Evolutionary conservation across 2,797 vertebrate genomes (phyloP), one percentile per base, ranked within the genome.

Genomic region (Toxotes lorentzi): DNA sequence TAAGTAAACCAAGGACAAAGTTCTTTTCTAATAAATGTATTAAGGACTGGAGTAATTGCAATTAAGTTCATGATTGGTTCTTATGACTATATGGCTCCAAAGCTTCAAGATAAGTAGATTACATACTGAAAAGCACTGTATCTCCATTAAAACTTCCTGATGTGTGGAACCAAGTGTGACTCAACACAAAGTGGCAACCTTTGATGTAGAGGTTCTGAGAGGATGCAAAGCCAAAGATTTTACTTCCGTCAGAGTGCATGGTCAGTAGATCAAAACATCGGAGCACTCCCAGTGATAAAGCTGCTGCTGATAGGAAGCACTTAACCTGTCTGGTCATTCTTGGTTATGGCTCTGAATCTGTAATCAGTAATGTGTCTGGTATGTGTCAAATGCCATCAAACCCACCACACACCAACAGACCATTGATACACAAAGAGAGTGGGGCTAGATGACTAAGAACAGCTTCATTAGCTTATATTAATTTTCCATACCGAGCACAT

Each of bases 261-360:
- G 51, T n/a, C 48, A 8, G 43, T 14, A 86, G 89, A 94, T 94
- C 89, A 95, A 93, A 94, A 88, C 85, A 71, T 76, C 64, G 27
- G 58, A 86, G 80, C 81, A 68, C 86, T 61, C 38, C 19, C 11
- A 7, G 73, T 78, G 93, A 94, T 92, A 92, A 90, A 86, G 82
- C 85, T 78, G 73, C 79, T 84, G 90, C 88, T 93, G 93, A 94
- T 90, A 92, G 88, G 83, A 87, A 80, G 83, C 91, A 91, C 91
- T 95, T 92, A 89, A 90, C 87, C 81, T 89, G 92, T 92, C 93
- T 90, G 83, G 60, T 88, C 78, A 53, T 81, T 90, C 88, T 83
- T 69, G 68, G 81, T 89, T 78, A 45, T 30, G 74, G 80, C 88
- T 94, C 91, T 92, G 91, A 94, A 90, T 81, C 54, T 69, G 65